Percentiles rank a stretch among this genome's conserved stretches.
These are phyloP conservation scores for Andrena bucephala DNA, from an alignment of 2,888 invertebrate species.

Conservation along the genomic window DNA sequence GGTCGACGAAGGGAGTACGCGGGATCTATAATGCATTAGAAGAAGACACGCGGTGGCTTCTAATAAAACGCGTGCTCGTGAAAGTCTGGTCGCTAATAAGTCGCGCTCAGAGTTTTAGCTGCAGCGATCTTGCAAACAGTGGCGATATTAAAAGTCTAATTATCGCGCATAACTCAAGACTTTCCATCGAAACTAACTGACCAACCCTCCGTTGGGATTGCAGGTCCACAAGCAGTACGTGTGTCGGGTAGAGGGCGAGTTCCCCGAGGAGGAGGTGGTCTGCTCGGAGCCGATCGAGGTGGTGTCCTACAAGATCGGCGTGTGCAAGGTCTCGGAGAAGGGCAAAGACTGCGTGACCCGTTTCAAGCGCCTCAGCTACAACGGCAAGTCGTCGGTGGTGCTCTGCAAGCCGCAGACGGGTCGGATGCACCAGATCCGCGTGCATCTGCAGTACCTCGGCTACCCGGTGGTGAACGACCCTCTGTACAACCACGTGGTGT, in stretches of 20 bases:
- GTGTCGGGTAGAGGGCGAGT: constrained; percentile 96
- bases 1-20: not conserved
- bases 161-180: not conserved
- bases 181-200: not conserved
- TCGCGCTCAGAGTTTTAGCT: not conserved
- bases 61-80: not conserved
- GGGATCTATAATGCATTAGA: not conserved
- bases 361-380: constrained; percentile 95
- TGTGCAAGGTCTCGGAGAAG: constrained; percentile 96
- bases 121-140: too few species aligned
- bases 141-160: not conserved
- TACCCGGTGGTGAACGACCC: constrained; percentile 99
- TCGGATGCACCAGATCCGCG: constrained; percentile 99
- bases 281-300: constrained; percentile 97
- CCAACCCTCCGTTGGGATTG: not conserved
- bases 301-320: constrained; percentile 97
- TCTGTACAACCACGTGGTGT: constrained; percentile 97
- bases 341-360: constrained; percentile 97
- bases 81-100: not conserved
- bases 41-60: too few species aligned
- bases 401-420: constrained; percentile 98
- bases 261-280: constrained; percentile 95
- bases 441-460: constrained; percentile 98
- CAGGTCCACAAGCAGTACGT: constrained; percentile 97
- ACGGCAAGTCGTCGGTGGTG: constrained; percentile 96